These are phyloP conservation scores for Odontamblyopus lacepedii DNA, from an alignment of 2,797 vertebrate genomes.

Conservation along the genomic window DNA sequence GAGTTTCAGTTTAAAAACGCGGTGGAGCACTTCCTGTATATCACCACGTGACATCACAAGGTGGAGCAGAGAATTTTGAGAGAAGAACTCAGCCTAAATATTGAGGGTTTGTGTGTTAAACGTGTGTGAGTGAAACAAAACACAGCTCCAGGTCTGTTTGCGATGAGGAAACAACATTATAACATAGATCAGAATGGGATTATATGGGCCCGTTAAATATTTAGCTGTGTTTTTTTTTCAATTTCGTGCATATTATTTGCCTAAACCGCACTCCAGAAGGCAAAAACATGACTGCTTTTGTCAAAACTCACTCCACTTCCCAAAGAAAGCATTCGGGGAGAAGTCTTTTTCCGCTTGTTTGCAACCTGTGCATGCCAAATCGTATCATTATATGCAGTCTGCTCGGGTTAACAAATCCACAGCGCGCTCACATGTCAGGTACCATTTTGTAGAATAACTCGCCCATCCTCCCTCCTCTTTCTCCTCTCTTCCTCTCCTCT, in stretches of 20 bases:
- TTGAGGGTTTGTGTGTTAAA: too few species aligned
- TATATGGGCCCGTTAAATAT: not conserved
- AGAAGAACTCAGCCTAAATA: too few species aligned
- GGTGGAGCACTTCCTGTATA: too few species aligned
- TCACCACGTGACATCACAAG: too few species aligned
- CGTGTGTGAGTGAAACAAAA: too few species aligned
- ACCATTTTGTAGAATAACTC: slow-evolving; percentile 5
- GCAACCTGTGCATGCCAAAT: slow-evolving; percentile 32
- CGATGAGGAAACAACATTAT: too few species aligned
- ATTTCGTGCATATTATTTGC: slow-evolving; percentile 8
- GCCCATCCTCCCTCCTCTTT: slow-evolving; percentile 18
- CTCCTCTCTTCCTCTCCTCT: slow-evolving; percentile 16
- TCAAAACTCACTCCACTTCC: not conserved
- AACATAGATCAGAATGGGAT: too few species aligned
- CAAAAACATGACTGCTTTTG: not conserved
- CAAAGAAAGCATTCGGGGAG: slow-evolving; percentile 10
- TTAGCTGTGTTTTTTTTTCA: slow-evolving; percentile 2
- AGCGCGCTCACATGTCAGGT: slow-evolving; percentile 14
- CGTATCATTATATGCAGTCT: slow-evolving; percentile 14
- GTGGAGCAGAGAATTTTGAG: too few species aligned
- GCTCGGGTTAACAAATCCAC: slow-evolving; percentile 17
- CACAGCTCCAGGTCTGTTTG: too few species aligned
- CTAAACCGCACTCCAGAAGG: not conserved
- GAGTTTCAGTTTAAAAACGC: too few species aligned
- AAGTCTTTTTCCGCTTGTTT: slow-evolving; percentile 16